A percentile compares a stretch with the other conserved stretches of the same genome.
Conservation (phyloP, 2,113 vertebrate species). For the Marcusenius ussheri region DNA sequence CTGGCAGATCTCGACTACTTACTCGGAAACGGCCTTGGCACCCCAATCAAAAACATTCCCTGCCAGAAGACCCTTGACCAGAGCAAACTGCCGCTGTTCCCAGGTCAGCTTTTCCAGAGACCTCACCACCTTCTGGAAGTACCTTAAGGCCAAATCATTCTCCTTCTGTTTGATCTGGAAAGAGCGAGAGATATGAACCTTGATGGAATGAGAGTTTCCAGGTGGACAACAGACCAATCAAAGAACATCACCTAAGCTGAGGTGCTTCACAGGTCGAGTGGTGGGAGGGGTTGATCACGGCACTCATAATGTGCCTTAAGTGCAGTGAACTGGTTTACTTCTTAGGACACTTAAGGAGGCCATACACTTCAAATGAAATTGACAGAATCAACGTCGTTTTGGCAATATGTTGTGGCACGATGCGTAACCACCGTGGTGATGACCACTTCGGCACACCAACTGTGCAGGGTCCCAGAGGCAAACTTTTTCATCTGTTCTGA, state of each 20-base stretch:
- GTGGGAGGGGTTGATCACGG: background rate
- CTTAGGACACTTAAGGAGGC: background rate
- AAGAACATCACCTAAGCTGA: background rate
- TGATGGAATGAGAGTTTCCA: background rate
- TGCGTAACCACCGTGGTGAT: background rate
- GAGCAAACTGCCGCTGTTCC: slow-evolving; percentile 88
- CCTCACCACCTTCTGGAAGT: slow-evolving; percentile 74
- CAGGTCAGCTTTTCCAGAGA: slow-evolving; percentile 79
- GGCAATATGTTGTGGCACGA: background rate
- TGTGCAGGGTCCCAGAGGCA: background rate
- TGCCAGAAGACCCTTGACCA: slow-evolving; percentile 85
- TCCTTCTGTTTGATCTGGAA: slow-evolving; percentile 88
- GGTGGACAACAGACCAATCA: background rate
- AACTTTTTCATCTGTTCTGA: background rate
- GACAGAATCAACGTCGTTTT: background rate
- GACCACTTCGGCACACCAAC: background rate
- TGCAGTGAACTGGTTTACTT: background rate
- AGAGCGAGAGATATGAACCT: background rate
- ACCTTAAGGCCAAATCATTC: slow-evolving; percentile 82
- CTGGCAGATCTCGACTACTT: slow-evolving; percentile 46
- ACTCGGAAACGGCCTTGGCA: slow-evolving; percentile 95
- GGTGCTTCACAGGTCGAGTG: background rate
- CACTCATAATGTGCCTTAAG: background rate
- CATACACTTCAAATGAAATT: background rate
- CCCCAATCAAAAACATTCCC: slow-evolving; percentile 99